phyloP scores from a whole-genome alignment of 2,888 invertebrate species.

The Xanthorhoe designata region DNA sequence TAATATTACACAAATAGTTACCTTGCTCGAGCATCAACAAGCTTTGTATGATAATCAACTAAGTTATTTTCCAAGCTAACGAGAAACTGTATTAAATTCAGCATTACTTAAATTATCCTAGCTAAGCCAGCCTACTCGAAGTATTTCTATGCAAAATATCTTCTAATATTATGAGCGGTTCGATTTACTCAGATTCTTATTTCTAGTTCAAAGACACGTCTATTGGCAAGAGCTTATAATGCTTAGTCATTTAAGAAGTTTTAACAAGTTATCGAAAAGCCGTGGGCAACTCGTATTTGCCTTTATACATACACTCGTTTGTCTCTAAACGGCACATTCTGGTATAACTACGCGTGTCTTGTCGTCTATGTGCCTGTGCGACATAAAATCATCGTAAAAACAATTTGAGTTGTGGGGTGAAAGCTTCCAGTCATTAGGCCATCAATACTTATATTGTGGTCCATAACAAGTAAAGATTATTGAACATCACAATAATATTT shows the following conservation, averaged over 20 bases:
- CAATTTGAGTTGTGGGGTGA: no score
- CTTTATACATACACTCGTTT: neutral
- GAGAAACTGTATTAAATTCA: neutral
- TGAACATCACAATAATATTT: no score
- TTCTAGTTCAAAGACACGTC: neutral
- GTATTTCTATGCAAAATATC: neutral
- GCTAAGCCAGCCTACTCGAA: neutral
- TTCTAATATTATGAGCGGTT: neutral
- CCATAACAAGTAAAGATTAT: no score
- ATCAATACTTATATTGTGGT: no score
- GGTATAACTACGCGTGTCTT: no score
- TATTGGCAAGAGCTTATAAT: neutral
- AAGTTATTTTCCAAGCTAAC: neutral
- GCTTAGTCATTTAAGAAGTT: neutral
- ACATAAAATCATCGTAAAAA: no score
- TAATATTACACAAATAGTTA: neutral
- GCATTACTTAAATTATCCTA: neutral
- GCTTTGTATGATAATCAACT: neutral
- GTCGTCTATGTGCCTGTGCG: no score
- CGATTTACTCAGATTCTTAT: neutral
- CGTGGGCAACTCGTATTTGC: constrained; percentile 1
- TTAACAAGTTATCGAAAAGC: constrained; percentile 7
- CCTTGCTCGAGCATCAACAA: neutral
- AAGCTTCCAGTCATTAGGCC: no score
- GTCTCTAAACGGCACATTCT: neutral